Percentiles rank a stretch among this genome's conserved stretches.
Conservation (phyloP, 2,113 vertebrate species). For the Drymodes brunneopygia region DNA sequence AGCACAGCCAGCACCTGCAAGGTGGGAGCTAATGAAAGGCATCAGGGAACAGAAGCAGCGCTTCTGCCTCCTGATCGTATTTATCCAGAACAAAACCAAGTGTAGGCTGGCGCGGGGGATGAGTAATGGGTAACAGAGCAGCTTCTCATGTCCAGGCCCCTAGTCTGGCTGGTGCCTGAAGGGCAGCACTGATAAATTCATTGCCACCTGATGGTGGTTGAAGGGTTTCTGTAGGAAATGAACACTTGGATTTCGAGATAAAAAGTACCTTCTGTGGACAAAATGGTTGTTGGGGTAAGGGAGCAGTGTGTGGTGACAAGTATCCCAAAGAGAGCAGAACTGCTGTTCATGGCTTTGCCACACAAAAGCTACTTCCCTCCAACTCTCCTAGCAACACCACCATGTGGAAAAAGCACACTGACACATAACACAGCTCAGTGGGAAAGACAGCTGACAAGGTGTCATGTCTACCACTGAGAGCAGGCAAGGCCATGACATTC, state of each 20-base stretch:
- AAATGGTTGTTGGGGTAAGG: neutral
- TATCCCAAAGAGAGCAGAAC: neutral
- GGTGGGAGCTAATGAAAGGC: slow-evolving; percentile 51
- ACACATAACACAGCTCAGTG: neutral
- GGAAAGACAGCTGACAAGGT: neutral
- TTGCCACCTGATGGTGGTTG: neutral
- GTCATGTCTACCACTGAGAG: neutral
- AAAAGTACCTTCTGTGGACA: neutral
- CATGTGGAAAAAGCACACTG: neutral
- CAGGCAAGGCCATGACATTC: neutral
- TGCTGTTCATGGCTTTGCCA: neutral
- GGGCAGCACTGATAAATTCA: neutral
- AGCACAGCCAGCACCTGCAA: neutral
- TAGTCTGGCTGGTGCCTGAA: neutral
- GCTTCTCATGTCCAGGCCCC: neutral
- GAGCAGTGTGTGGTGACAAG: fast-evolving
- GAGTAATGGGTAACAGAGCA: slow-evolving; percentile 30
- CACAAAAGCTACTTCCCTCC: neutral
- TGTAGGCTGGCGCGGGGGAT: neutral
- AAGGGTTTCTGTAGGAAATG: neutral
- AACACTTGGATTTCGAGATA: neutral
- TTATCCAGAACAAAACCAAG: neutral
- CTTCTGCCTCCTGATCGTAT: neutral
- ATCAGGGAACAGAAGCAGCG: neutral
- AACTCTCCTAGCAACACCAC: neutral